Percentiles rank a stretch among this genome's conserved stretches.
These are phyloP conservation scores for Cancer borealis DNA, from an alignment of 2,888 invertebrate species.

Conservation along the genomic window DNA sequence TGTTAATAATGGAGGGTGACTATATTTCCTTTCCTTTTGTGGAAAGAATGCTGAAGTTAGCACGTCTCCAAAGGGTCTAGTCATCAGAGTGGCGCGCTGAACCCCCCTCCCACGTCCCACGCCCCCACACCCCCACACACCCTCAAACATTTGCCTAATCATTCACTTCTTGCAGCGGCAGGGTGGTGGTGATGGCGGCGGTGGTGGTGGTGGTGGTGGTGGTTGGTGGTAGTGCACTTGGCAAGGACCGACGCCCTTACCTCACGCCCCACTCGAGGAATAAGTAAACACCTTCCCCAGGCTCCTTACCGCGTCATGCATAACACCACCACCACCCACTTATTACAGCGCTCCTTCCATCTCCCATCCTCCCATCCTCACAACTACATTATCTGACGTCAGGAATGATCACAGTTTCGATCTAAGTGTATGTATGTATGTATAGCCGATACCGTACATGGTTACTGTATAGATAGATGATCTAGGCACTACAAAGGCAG, in stretches of 20 bases:
- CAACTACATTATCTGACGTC: too few species aligned
- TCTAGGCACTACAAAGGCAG: not conserved
- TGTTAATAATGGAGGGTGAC: not conserved
- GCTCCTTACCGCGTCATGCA: not conserved
- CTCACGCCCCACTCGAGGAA: conserved; percentile 29
- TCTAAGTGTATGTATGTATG: too few species aligned
- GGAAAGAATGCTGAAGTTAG: not conserved
- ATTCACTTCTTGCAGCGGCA: not conserved
- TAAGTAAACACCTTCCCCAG: not conserved
- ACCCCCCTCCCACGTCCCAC: not conserved
- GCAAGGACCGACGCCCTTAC: not conserved
- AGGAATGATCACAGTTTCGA: too few species aligned
- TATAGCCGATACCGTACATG: not conserved
- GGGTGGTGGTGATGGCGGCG: not conserved
- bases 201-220: not conserved
- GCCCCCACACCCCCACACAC: not conserved
- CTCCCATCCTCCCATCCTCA: too few species aligned
- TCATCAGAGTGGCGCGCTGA: conserved; percentile 11
- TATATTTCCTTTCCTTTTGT: not conserved
- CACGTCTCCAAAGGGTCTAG: not conserved
- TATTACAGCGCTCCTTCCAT: not conserved
- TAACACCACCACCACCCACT: not conserved
- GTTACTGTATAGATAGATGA: not conserved
- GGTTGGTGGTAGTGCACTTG: not conserved
- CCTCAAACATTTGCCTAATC: not conserved